Percentiles rank a stretch among this genome's conserved stretches.
Evolutionary conservation across 2,113 vertebrate species (phyloP).

Genomic region (Halcyon malimbica): DNA sequence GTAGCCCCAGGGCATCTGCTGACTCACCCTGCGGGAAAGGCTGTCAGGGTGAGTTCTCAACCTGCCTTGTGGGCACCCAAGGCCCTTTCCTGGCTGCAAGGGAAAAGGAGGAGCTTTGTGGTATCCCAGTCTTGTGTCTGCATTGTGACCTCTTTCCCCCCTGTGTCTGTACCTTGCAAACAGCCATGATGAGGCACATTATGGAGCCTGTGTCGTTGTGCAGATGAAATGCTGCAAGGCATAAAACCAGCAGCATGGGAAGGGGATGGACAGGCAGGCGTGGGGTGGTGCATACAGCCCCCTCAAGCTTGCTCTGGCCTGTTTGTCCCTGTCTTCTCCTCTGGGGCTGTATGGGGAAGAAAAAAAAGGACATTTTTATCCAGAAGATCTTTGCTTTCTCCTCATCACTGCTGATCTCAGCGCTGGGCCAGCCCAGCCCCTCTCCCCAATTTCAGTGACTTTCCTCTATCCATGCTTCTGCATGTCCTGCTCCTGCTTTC

Average conservation of each 20-base stretch:
- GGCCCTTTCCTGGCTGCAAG: neutral
- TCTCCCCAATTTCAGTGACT: neutral
- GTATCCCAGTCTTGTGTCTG: neutral
- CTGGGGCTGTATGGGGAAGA: neutral
- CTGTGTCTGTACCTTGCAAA: neutral
- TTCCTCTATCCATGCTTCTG: neutral
- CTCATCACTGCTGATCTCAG: neutral
- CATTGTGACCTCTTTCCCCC: fast-evolving
- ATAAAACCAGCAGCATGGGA: neutral
- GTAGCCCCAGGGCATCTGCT: neutral
- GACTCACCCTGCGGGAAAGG: neutral
- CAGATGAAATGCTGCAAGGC: neutral
- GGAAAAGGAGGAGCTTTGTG: neutral
- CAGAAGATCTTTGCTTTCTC: neutral
- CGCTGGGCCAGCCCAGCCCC: neutral
- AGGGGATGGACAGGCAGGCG: neutral
- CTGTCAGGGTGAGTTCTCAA: fast-evolving
- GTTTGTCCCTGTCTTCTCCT: neutral
- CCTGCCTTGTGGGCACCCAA: fast-evolving
- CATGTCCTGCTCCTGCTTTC: neutral
- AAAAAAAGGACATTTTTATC: neutral
- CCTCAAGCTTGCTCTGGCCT: fast-evolving
- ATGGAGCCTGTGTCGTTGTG: neutral
- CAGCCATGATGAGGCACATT: fast-evolving
- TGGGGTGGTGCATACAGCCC: neutral